phyloP scores from a whole-genome alignment of 2,888 invertebrate genomes.

The Ornithoptera priamus region DNA sequence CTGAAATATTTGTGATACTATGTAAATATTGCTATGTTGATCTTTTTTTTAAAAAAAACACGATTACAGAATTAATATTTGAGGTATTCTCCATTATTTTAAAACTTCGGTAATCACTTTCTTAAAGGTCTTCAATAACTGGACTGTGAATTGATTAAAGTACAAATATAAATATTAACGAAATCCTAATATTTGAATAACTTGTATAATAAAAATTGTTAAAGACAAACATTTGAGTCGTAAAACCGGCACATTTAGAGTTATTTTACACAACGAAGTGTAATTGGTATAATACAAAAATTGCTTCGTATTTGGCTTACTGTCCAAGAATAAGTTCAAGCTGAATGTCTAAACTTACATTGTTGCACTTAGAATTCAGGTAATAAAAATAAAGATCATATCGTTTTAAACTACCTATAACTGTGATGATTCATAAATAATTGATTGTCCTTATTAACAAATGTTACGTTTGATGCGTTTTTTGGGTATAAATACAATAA shows the following conservation, averaged over 20 bases:
- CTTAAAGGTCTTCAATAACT: background rate
- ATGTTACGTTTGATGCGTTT: background rate
- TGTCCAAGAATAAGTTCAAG: background rate
- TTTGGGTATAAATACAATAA: too few species aligned
- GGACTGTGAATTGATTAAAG: background rate
- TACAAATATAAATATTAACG: background rate
- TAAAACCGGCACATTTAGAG: background rate
- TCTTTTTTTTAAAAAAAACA: too few species aligned
- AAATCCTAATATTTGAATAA: background rate
- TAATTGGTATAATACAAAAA: conserved; percentile 21
- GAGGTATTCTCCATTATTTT: too few species aligned
- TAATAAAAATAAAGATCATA: background rate
- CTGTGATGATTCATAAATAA: background rate
- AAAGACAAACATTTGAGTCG: background rate
- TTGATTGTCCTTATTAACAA: background rate
- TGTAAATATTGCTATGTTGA: too few species aligned
- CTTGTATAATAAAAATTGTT: background rate
- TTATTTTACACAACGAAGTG: conserved; percentile 14
- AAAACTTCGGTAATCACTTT: background rate
- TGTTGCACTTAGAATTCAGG: background rate
- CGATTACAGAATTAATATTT: too few species aligned
- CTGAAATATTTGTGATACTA: too few species aligned
- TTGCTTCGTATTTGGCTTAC: conserved; percentile 11
- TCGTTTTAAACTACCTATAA: background rate
- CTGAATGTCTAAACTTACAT: background rate